phyloP scores from a whole-genome alignment of 2,797 vertebrate species.

The Streptopelia turtur region DNA sequence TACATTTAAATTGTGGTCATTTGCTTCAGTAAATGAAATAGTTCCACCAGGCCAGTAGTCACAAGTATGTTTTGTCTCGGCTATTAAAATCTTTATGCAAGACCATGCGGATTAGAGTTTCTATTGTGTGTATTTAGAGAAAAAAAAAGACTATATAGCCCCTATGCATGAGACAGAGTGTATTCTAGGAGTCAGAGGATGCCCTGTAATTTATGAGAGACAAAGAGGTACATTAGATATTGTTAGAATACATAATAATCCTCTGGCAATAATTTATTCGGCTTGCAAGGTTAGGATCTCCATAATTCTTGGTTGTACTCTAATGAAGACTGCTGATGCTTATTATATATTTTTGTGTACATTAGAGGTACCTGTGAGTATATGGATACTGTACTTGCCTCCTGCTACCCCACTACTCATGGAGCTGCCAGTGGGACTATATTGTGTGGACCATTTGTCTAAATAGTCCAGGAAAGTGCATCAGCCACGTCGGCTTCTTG shows the following conservation, averaged over 20 bases:
- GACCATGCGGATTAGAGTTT: constrained; percentile 8
- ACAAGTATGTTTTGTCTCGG: not conserved
- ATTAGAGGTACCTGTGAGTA: constrained; percentile 61
- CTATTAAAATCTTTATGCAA: constrained; percentile 1
- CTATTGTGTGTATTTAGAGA: constrained; percentile 6
- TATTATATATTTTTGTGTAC: constrained; percentile 70
- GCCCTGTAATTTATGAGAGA: constrained; percentile 71
- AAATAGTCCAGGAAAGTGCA: not conserved
- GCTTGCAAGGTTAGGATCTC: constrained; percentile 71
- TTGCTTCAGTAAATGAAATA: constrained; percentile 37
- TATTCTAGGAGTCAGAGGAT: constrained; percentile 42
- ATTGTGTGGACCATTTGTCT: constrained; percentile 38
- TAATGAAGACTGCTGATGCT: constrained; percentile 65
- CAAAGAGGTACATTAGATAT: constrained; percentile 71
- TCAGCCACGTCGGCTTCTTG: constrained; percentile 27
- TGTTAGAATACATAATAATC: constrained; percentile 73
- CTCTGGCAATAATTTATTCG: constrained; percentile 66
- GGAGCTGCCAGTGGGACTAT: constrained; percentile 29
- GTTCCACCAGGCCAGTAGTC: not conserved
- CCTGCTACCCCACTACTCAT: constrained; percentile 31
- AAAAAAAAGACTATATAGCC: not conserved
- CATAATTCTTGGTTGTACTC: constrained; percentile 69
- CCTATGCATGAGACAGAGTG: not conserved
- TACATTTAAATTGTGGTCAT: not conserved
- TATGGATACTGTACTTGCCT: constrained; percentile 33